Percentiles rank a stretch among this genome's conserved stretches.
Conservation (phyloP, 2,797 vertebrate species). For the Phoebastria nigripes region DNA sequence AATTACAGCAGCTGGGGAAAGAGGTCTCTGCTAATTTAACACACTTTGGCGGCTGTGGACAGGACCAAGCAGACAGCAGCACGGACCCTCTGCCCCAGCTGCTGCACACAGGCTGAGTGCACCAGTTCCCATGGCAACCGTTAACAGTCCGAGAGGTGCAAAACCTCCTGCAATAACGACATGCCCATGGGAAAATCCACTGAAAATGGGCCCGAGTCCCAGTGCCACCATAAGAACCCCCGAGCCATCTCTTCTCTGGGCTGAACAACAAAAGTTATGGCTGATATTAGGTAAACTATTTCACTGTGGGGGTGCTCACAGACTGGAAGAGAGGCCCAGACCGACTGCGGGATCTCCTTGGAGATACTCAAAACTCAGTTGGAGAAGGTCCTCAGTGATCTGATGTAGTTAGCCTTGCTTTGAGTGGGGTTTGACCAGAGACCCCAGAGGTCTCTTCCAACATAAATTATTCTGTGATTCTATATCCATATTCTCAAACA, state of each 20-base stretch:
- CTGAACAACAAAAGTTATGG: not conserved
- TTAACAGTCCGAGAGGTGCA: not conserved
- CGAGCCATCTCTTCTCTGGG: not conserved
- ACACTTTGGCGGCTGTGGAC: not conserved
- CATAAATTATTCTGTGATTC: not conserved
- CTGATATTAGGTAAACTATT: not conserved
- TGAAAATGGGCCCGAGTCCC: not conserved
- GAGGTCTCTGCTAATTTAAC: not conserved
- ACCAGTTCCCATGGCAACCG: slow-evolving; percentile 63
- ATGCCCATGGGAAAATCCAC: not conserved
- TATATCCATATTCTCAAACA: not conserved
- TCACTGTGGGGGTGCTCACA: not conserved
- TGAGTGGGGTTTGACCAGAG: not conserved
- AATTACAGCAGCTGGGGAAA: not conserved
- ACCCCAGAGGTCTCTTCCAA: not conserved
- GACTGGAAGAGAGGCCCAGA: not conserved
- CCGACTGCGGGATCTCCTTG: not conserved
- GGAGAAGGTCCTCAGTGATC: not conserved
- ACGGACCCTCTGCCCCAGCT: not conserved
- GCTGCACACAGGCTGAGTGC: not conserved
- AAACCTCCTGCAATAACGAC: not conserved
- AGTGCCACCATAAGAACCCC: not conserved
- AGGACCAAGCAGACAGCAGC: not conserved
- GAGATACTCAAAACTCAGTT: not conserved
- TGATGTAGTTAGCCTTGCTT: not conserved